Evolutionary conservation across 2,797 vertebrate species (phyloP).

Genomic region (Austrolebias charrua): DNA sequence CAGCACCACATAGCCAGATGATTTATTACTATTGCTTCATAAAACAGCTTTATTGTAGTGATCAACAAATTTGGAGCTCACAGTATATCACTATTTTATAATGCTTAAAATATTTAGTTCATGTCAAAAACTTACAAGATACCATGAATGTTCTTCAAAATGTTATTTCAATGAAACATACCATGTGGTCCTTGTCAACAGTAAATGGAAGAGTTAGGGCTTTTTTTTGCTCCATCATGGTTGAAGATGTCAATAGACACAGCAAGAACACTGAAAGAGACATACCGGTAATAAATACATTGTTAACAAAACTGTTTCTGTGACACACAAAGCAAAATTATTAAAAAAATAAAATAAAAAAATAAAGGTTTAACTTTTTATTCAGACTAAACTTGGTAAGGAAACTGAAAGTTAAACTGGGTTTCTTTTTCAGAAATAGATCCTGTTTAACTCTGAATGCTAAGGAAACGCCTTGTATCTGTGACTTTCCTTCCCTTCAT

Average conservation of each 20-base stretch:
- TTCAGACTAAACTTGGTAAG: background rate
- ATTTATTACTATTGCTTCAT: too few relatives aligned
- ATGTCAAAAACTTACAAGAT: background rate
- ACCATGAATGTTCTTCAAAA: background rate
- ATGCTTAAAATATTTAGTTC: background rate
- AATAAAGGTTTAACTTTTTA: too few relatives aligned
- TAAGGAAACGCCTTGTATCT: too few relatives aligned
- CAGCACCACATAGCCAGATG: too few relatives aligned
- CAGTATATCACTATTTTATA: background rate
- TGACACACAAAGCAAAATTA: background rate
- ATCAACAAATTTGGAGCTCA: too few relatives aligned
- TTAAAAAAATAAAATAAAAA: too few relatives aligned
- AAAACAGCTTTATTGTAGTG: too few relatives aligned
- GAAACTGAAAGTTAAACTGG: too few relatives aligned
- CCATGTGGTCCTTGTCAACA: slow-evolving; percentile 60
- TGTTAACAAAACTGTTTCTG: background rate
- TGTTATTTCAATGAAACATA: slow-evolving; percentile 41
- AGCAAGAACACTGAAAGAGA: slow-evolving; percentile 39
- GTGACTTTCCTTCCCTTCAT: too few relatives aligned
- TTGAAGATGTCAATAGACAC: slow-evolving; percentile 36
- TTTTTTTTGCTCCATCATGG: slow-evolving; percentile 70
- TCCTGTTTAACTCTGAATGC: too few relatives aligned
- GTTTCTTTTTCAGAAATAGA: too few relatives aligned
- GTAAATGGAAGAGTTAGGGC: slow-evolving; percentile 68
- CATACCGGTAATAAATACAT: background rate